These are phyloP conservation scores for Myopa testacea DNA, from an alignment of 2,888 invertebrate genomes.

Conservation along the genomic window DNA sequence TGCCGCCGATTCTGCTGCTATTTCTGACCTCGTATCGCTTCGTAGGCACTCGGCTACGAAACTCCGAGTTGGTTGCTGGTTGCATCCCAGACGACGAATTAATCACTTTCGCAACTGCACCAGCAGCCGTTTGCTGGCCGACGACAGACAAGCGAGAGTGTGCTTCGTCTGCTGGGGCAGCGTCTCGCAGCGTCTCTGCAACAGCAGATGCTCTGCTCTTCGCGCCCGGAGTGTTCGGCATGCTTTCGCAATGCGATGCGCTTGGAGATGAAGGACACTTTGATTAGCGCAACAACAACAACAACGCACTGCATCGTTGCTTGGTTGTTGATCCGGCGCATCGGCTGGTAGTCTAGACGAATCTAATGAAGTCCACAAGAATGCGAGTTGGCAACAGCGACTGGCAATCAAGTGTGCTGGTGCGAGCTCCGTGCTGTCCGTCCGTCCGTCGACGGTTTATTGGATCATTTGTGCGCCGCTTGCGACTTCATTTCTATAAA, in stretches of 20 bases:
- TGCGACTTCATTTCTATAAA: background rate
- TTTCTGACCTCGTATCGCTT: too few relatives aligned
- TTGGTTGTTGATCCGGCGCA: background rate
- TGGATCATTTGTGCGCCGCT: too few relatives aligned
- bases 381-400: background rate
- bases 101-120: slow-evolving; percentile 18
- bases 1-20: too few relatives aligned
- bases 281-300: slow-evolving; percentile 17
- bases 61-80: background rate
- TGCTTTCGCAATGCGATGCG: background rate
- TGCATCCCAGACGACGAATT: slow-evolving; percentile 31
- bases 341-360: background rate
- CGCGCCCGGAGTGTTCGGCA: background rate
- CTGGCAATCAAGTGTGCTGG: too few relatives aligned
- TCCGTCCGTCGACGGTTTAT: too few relatives aligned
- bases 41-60: too few relatives aligned
- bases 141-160: background rate
- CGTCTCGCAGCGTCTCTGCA: too few relatives aligned
- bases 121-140: slow-evolving; percentile 1
- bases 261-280: slow-evolving; percentile 29
- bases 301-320: background rate
- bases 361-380: background rate
- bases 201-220: too few relatives aligned
- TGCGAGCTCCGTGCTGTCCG: too few relatives aligned
- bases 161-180: too few relatives aligned